Evolutionary conservation across 2,113 vertebrate genomes (phyloP), one percentile per base, ranked within the genome.

Genomic region (Nesoenas mayeri): DNA sequence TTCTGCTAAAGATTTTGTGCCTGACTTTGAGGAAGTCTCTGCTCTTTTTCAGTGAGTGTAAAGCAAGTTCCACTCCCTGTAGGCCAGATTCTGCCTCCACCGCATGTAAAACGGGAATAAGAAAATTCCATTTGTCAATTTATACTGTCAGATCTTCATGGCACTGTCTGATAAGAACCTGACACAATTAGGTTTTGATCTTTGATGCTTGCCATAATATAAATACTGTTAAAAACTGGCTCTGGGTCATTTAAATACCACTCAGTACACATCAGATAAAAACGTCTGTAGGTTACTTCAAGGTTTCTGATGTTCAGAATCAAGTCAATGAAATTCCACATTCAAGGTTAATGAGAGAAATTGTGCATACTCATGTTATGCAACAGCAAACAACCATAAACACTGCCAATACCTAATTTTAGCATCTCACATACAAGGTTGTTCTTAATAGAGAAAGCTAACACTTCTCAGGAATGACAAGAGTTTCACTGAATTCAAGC

Each of bases 311-410:
- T 60, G 73, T 61, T 95, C 85, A 79, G 67, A 96, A 88, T 44
- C 9, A 2, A 69, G 83, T 82, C 90, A 93, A 15, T 87, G 85
- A 61, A 85, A 93, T 87, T 79, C 85, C 75, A 65, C 50, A 51
- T 86, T 95, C 92, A 95, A 95, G 95, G 95, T 95, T 96, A 95
- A 85, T 65, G 94, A 20, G 22, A 75, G 40, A 84, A 95, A 84
- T 65, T 34, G 69, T 65, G 57, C 73, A 79, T 60, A 61, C 77
- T 91, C 91, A 79, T 62, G 85, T 88, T 91, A 81, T 86, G 83
- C 80, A 20, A 79, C 84, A 88, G 61, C 15, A 79, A 95, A 92
- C 48, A 95, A 78, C 80, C 85, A 79, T 47, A 93, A 81, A 81
- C 44, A 36, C 57, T 72, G 77, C 65, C 77, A 94, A 65, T 25